phyloP scores from a whole-genome alignment of 2,888 invertebrate genomes.

The Julus scandinavius region DNA sequence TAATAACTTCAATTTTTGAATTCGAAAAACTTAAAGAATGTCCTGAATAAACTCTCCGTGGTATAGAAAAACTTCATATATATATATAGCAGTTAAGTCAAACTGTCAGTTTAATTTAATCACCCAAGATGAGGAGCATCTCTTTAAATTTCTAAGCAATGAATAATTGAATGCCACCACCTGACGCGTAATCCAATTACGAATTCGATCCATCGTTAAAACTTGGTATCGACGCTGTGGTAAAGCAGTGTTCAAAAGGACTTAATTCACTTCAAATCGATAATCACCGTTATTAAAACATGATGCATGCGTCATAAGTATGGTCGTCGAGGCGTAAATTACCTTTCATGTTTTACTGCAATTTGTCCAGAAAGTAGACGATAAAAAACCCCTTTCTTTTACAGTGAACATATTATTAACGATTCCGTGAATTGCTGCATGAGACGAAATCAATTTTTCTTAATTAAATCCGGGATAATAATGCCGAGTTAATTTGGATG shows the following conservation, averaged over 20 bases:
- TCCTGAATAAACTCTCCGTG: too few relatives aligned
- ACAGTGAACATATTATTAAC: background rate
- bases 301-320: background rate
- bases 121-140: background rate
- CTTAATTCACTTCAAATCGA: slow-evolving; percentile 29
- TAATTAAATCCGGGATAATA: background rate
- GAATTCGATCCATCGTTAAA: slow-evolving; percentile 6
- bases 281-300: background rate
- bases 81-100: background rate
- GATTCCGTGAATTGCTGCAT: background rate
- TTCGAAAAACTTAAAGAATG: too few relatives aligned
- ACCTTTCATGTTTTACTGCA: background rate
- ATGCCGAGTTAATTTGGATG: background rate
- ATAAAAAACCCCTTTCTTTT: background rate
- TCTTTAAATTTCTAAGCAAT: background rate
- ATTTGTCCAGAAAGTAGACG: background rate
- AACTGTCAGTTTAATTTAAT: background rate
- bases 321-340: background rate
- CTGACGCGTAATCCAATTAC: slow-evolving; percentile 3
- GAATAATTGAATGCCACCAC: background rate
- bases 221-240: slow-evolving; percentile 12
- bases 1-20: too few relatives aligned
- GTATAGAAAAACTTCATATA: too few relatives aligned
- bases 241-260: background rate
- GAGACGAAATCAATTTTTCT: background rate